phyloP scores from a whole-genome alignment of 2,888 invertebrate genomes.

The Salticus scenicus region DNA sequence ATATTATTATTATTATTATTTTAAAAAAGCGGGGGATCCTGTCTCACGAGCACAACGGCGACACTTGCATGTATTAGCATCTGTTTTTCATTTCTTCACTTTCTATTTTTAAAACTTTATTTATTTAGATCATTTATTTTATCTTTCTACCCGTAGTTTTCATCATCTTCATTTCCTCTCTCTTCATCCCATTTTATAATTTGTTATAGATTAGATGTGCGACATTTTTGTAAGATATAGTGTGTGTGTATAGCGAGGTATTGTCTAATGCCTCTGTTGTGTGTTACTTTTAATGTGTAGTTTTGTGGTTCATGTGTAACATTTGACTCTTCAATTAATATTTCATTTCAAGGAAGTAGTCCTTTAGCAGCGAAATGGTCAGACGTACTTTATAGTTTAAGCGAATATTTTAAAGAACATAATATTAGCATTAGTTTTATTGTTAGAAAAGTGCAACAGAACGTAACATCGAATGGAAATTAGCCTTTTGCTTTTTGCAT shows the following conservation, averaged over 20 bases:
- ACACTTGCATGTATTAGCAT: constrained; percentile 54
- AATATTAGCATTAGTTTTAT: no score
- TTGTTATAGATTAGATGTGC: neutral
- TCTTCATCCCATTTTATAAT: neutral
- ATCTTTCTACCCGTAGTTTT: neutral
- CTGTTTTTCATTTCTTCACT: constrained; percentile 26
- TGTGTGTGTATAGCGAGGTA: neutral
- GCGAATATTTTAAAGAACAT: no score
- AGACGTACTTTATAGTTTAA: no score
- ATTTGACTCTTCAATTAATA: no score
- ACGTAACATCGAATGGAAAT: no score
- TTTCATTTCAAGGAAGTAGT: no score
- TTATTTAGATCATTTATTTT: neutral
- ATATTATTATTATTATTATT: neutral
- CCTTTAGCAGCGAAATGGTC: no score
- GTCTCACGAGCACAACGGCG: constrained; percentile 64
- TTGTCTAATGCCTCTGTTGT: no score
- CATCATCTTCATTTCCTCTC: neutral
- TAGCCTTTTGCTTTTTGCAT: no score
- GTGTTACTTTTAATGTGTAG: no score
- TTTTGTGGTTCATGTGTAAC: no score
- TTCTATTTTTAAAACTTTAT: constrained; percentile 3
- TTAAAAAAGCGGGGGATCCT: constrained; percentile 30
- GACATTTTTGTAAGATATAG: neutral
- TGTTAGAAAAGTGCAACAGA: no score